Evolutionary conservation across 2,113 vertebrate species (phyloP), one percentile per base, ranked within the genome.

Genomic region (Naja naja): DNA sequence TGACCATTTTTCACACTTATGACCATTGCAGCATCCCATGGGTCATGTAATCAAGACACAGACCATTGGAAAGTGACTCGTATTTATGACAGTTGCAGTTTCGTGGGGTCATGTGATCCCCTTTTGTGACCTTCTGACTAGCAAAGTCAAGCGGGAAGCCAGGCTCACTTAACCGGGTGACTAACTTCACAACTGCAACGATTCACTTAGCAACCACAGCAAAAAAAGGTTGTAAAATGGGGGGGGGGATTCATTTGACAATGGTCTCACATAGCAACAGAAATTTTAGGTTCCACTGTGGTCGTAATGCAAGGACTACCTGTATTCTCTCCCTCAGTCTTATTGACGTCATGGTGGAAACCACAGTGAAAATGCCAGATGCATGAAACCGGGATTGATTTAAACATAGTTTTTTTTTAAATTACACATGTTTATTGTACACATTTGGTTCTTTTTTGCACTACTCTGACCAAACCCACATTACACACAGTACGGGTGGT

Each of bases 11-110:
- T n/a, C n/a, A n/a, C n/a, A n/a, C n/a, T n/a, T n/a, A n/a, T n/a
- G n/a, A n/a, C 60, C 4, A 1, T 64, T 30, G 27, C 25, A 56
- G 56, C 56, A 3, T 64, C 10, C 10, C 11, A 12, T 4, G 3
- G 3, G 27, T 30, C 60, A 30, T 1, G 10, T 12, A 10, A 12
- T 30, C 60, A 30, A 4, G 30, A 64, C 27, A 30, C 3, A 14
- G 60, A 64, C 1, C 0, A 3, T 30, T 64, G 60, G 60, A 27
- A 12, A 64, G 10, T 11, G 11, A 12, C 27, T 64, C 11, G 0
- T 64, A 30, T 64, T 64, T 30, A 64, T 64, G 27, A 60, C 0
- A 0, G 58, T 10, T 0, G 1, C 25, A 60, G 58, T 0, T 0
- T 12, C 1, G 27, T 8, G 0, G 11, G 10, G 27, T 14, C 3